Evolutionary conservation across 2,113 vertebrate species (phyloP), one percentile per base, ranked within the genome.

Genomic region (Salminus brasiliensis): DNA sequence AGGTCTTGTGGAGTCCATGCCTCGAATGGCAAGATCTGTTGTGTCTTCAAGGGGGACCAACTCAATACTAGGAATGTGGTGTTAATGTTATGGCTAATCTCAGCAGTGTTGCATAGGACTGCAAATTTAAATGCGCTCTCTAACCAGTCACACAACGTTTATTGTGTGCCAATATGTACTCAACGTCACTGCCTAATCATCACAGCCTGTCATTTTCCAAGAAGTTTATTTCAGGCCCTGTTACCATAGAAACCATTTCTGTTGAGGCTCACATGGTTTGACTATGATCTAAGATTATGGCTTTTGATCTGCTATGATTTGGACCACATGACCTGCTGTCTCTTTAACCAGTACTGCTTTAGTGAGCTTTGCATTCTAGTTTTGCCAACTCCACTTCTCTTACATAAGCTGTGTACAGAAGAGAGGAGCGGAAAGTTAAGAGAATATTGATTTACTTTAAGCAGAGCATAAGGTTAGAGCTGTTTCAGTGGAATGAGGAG

Each of bases 171-270:
- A 55, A 4, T 6, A 21, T 65, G 60, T 36, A 36, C 30, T 65
- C 13, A 16, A 2, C 29, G 15, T 36, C 18, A 65, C 60, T 34
- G 8, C 27, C 60, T 34, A 32, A 63, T 60, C 30, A 34, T n/a
- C n/a, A n/a, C n/a, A n/a, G 29, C 29, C 16, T 18, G 15, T 63
- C 32, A 65, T 21, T 55, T 25, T 62, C 59, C 13, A 27, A 62
- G 27, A 62, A 8, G 60, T 65, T 65, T 65, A 65, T 65, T 65
- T 65, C 16, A 34, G 30, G 30, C 32, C 30, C 60, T 65, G 60
- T 34, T 65, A n/a, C 60, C 60, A 34, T 65, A 65, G 60, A 34
- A 36, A 65, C 16, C 8, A 6, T 36, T 34, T n/a, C 10, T 66
- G 62, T 66, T 39, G 18, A 12, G 21, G 9, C 8, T 55, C 52